phyloP scores from a whole-genome alignment of 2,113 vertebrate genomes.

The Saguinus midas region DNA sequence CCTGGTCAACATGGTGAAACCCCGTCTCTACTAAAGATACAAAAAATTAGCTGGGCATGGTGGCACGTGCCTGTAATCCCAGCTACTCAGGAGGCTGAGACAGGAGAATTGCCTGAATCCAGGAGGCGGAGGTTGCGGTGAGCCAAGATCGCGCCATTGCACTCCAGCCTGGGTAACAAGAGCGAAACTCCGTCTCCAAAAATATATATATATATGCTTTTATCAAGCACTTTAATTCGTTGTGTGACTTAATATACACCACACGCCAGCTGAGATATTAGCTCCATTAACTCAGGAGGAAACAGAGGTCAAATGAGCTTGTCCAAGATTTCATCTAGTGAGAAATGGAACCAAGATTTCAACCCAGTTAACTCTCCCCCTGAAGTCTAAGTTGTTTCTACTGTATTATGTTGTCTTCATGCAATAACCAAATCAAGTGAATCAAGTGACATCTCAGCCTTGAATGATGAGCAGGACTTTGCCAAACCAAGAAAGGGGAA shows the following conservation, averaged over 20 bases:
- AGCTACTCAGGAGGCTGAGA: too few relatives aligned
- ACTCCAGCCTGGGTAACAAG: too few relatives aligned
- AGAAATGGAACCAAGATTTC: neutral
- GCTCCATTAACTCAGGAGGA: neutral
- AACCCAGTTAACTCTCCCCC: neutral
- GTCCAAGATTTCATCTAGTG: neutral
- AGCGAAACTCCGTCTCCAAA: too few relatives aligned
- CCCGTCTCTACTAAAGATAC: too few relatives aligned
- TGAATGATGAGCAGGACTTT: slow-evolving; percentile 5
- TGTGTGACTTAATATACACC: neutral
- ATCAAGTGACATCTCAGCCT: neutral
- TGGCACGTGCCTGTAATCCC: too few relatives aligned
- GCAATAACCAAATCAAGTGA: neutral
- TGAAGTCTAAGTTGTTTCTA: neutral
- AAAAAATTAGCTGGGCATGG: too few relatives aligned
- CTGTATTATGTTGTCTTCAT: neutral
- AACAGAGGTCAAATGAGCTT: neutral
- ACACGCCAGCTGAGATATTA: neutral
- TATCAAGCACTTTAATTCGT: neutral
- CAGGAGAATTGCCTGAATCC: too few relatives aligned
- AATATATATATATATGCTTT: neutral
- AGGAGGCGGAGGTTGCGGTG: too few relatives aligned
- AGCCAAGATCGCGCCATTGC: too few relatives aligned
- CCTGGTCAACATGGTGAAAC: too few relatives aligned
- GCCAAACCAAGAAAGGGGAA: neutral